Evolutionary conservation across 2,888 invertebrate genomes (phyloP), one percentile per base, ranked within the genome.

Genomic region (Leptura quadrifasciata): DNA sequence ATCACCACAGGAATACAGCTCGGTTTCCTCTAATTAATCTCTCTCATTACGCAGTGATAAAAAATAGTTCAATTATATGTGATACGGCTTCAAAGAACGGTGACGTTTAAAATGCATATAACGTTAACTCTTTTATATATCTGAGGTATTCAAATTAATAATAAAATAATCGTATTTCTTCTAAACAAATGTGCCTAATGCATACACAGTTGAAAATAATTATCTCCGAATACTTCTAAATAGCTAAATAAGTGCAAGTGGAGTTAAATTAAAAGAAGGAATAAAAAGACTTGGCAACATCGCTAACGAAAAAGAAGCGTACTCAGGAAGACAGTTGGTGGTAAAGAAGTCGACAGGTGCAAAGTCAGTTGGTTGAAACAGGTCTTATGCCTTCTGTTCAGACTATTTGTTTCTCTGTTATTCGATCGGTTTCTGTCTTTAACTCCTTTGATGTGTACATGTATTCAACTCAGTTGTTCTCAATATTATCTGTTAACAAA

Each of bases 331-430:
- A 83, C 83, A 83, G 83, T 84, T 83, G 83, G 83, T 68, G 76
- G 76, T 74, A 78, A 79, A 78, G 80, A 82, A 74, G 74, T 75
- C 81, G 83, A 84, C 84, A 84, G 84, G 84, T 84, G 84, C 80
- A 81, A 74, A 81, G 84, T 82, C 84, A 84, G 83, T 82, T 84
- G 83, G 82, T 78, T 72, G 78, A 80, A 84, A 84, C 82, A 80
- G 79, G 82, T 82, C 79, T 83, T 80, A 71, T 80, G 78, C 82
- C 82, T 79, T 80, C 80, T 82, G 82, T 80, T 82, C 80, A 24
- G 21, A 21, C 75, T 75, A 71, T 58, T 75, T 54, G 39, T 68
- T 27, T 72, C 72, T 75, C 63, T 72, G 65, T 75, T 71, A 68
- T 72, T 69, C 69, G 72, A 76, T 76, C 68, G 69, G 35, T 73